Evolutionary conservation across 2,888 invertebrate genomes (phyloP).

Genomic region (Homarus gammarus): DNA sequence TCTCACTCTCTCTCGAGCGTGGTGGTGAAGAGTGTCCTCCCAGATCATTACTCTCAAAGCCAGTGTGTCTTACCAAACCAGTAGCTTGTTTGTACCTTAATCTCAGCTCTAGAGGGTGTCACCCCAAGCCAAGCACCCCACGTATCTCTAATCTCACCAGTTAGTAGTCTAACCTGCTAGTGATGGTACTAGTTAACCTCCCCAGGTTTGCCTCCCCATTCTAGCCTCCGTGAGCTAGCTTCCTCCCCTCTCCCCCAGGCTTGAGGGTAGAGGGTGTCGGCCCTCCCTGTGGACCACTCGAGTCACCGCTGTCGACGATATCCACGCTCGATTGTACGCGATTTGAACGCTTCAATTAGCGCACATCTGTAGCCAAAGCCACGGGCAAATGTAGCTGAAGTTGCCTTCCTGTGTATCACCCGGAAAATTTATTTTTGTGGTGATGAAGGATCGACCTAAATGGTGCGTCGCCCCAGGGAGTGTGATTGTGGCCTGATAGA

Average conservation of each 20-base stretch:
- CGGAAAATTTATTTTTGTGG: constrained; percentile 35
- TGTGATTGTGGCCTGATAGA: not conserved
- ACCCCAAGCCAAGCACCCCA: no score
- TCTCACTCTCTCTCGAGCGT: no score
- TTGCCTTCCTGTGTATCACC: constrained; percentile 1
- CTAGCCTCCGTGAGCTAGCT: not conserved
- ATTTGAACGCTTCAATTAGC: constrained; percentile 59
- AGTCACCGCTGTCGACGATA: constrained; percentile 43
- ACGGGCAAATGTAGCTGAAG: constrained; percentile 39
- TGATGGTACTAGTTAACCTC: no score
- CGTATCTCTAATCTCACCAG: no score
- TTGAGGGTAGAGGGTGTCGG: not conserved
- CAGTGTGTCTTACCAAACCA: no score
- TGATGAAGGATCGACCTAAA: constrained; percentile 24
- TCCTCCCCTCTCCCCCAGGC: not conserved
- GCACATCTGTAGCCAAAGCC: constrained; percentile 58
- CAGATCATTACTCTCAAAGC: no score
- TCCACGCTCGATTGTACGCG: constrained; percentile 51
- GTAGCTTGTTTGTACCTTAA: no score
- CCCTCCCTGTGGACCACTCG: constrained; percentile 19
- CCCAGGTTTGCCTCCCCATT: no score
- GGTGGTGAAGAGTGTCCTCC: no score
- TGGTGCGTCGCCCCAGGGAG: constrained; percentile 4
- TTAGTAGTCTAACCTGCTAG: no score
- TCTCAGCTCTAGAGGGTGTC: no score